Evolutionary conservation across 2,797 vertebrate species (phyloP).

Genomic region (Sebastes alutus): DNA sequence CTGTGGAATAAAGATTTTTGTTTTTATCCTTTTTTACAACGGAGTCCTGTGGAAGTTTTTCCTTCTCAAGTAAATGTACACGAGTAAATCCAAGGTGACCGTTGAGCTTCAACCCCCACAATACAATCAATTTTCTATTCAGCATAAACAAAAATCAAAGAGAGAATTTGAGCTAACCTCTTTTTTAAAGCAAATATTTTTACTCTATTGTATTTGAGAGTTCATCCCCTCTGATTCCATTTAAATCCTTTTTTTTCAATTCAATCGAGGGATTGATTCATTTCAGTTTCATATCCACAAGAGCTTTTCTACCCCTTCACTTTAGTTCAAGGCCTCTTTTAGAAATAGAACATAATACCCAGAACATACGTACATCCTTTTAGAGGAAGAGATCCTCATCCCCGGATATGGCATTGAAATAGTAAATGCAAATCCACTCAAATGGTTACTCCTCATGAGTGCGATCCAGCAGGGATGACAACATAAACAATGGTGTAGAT

Average conservation of each 20-base stretch:
- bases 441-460: constrained; percentile 65
- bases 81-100: too few relatives aligned
- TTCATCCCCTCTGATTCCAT: constrained; percentile 30
- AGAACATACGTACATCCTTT: constrained; percentile 43
- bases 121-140: neutral
- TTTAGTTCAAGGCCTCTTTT: constrained; percentile 50
- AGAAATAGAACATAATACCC: constrained; percentile 59
- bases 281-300: constrained; percentile 31
- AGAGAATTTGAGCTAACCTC: neutral
- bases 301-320: constrained; percentile 38
- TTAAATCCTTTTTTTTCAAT: constrained; percentile 38
- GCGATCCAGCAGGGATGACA: constrained; percentile 70
- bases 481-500: constrained; percentile 78
- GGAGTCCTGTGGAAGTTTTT: too few relatives aligned
- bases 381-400: constrained; percentile 51
- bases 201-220: constrained; percentile 13
- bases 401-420: constrained; percentile 62
- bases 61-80: too few relatives aligned
- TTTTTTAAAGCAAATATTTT: constrained; percentile 24
- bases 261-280: constrained; percentile 48
- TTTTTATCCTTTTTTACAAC: too few relatives aligned
- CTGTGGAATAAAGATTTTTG: too few relatives aligned
- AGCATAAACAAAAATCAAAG: neutral
- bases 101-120: too few relatives aligned
- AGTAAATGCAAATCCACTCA: constrained; percentile 71